A percentile compares a stretch with the other conserved stretches of the same genome.
phyloP scores from a whole-genome alignment of 2,888 invertebrate genomes.

The Conistra vaccinii region DNA sequence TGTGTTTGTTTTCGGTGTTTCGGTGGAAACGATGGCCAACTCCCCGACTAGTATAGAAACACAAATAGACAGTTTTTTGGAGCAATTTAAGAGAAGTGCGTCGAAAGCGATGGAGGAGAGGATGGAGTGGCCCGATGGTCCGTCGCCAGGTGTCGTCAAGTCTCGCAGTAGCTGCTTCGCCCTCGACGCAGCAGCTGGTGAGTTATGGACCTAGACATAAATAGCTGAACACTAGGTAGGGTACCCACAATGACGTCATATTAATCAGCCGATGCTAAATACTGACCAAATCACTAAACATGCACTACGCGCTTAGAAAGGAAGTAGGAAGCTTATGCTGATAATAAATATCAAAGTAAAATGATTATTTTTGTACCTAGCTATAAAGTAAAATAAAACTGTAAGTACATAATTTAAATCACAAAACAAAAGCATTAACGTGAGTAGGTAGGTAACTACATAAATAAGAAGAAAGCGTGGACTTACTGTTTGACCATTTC shows the following conservation, averaged over 20 bases:
- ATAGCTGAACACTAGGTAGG: constrained; percentile 7
- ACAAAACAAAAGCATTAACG: constrained; percentile 8
- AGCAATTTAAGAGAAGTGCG: constrained; percentile 95
- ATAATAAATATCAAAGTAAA: not conserved
- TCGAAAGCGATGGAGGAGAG: constrained; percentile 94
- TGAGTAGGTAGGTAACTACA: too few relatives aligned
- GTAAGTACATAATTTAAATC: constrained; percentile 1
- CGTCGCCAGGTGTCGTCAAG: constrained; percentile 86
- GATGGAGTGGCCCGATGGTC: constrained; percentile 89
- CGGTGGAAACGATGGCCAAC: constrained; percentile 91
- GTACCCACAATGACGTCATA: constrained; percentile 29
- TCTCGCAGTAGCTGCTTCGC: constrained; percentile 89
- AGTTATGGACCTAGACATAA: constrained; percentile 66
- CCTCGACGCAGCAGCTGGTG: constrained; percentile 85
- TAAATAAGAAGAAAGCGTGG: constrained; percentile 12
- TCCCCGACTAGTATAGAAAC: constrained; percentile 94
- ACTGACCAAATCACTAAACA: constrained; percentile 16
- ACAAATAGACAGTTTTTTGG: constrained; percentile 96
- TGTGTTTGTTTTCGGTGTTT: constrained; percentile 89
- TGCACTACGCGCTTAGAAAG: not conserved
- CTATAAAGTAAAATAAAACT: constrained; percentile 2
- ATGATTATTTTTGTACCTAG: not conserved
- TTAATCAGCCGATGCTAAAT: not conserved
- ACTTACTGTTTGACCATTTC: constrained; percentile 12
- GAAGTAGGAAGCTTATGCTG: constrained; percentile 5